Evolutionary conservation across 2,888 invertebrate genomes (phyloP).

Genomic region (Brenthis hecate): DNA sequence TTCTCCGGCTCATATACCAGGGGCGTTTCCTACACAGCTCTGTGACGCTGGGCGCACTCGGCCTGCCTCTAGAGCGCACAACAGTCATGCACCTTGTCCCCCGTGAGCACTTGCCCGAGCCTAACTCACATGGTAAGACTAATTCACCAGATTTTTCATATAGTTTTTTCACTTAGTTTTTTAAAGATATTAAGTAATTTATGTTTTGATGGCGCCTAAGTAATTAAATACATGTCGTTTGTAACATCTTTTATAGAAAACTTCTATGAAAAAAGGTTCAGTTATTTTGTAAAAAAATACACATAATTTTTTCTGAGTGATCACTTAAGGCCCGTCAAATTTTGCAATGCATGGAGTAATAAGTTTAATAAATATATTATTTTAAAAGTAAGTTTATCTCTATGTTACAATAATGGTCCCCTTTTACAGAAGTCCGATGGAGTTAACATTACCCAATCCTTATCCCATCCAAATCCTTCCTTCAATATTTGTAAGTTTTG

Average conservation of each 20-base stretch:
- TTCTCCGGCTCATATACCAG: slow-evolving; percentile 99
- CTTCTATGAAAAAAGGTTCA: no score
- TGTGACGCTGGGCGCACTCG: slow-evolving; percentile 98
- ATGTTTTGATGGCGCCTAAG: background rate
- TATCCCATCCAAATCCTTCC: slow-evolving; percentile 52
- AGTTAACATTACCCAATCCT: slow-evolving; percentile 53
- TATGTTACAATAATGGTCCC: background rate
- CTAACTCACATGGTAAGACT: slow-evolving; percentile 94
- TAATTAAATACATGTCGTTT: no score
- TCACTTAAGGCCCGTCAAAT: no score
- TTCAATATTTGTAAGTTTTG: slow-evolving; percentile 46
- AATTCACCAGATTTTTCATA: background rate
- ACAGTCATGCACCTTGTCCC: slow-evolving; percentile 99
- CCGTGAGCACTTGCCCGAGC: slow-evolving; percentile 99
- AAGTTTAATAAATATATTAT: background rate
- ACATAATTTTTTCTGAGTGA: no score
- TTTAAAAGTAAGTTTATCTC: background rate
- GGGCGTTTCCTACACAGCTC: slow-evolving; percentile 99
- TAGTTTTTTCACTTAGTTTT: background rate
- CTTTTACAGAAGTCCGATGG: slow-evolving; percentile 76
- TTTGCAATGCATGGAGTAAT: no score
- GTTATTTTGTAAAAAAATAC: no score
- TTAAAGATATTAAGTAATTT: background rate
- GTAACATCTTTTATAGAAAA: no score
- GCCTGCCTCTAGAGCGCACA: slow-evolving; percentile 97